A percentile compares a stretch with the other conserved stretches of the same genome.
These are phyloP conservation scores for Microplitis deprimator DNA, from an alignment of 2,888 invertebrate species.

Conservation along the genomic window DNA sequence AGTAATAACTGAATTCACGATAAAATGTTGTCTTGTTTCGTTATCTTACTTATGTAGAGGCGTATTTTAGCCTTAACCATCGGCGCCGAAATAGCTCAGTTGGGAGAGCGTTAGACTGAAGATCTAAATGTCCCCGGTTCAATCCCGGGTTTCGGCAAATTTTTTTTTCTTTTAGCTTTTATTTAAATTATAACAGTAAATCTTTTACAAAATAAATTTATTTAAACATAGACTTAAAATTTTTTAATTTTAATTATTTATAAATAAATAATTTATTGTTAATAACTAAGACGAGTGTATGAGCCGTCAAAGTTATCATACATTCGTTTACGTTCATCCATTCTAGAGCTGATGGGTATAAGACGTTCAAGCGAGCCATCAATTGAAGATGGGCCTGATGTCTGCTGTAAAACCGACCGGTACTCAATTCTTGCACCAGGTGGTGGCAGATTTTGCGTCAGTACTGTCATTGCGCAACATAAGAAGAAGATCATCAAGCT, in stretches of 20 bases:
- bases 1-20: background rate
- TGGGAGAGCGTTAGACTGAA: slow-evolving; percentile 56
- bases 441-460: slow-evolving; percentile 43
- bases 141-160: slow-evolving; percentile 54
- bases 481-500: slow-evolving; percentile 47
- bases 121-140: slow-evolving; percentile 56
- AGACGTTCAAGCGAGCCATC: slow-evolving; percentile 44
- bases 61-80: background rate
- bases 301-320: background rate
- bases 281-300: background rate
- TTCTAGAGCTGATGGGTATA: slow-evolving; percentile 37
- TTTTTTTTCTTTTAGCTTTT: slow-evolving; percentile 22
- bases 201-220: too few relatives aligned
- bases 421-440: slow-evolving; percentile 41
- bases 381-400: slow-evolving; percentile 31
- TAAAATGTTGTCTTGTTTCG: background rate
- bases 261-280: background rate
- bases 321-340: background rate
- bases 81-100: slow-evolving; percentile 53
- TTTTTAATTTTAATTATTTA: background rate
- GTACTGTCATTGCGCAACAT: slow-evolving; percentile 48
- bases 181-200: background rate
- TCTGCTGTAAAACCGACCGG: slow-evolving; percentile 42
- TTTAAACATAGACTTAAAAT: too few relatives aligned
- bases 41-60: background rate